These are phyloP conservation scores for Ginglymostoma cirratum DNA, from an alignment of 2,113 vertebrate species.

Conservation along the genomic window DNA sequence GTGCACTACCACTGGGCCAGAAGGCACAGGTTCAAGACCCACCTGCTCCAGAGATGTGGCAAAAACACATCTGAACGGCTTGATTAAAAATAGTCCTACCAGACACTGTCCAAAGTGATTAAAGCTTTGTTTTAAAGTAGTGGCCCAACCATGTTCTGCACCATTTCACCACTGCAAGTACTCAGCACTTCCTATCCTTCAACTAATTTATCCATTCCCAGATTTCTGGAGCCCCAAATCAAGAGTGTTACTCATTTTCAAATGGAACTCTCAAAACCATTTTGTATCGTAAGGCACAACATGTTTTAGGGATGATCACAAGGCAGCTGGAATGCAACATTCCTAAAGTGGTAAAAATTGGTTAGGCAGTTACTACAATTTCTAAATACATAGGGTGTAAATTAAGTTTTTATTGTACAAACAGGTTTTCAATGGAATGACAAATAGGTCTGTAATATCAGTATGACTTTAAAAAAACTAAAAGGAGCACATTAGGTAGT, in stretches of 20 bases:
- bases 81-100: too few relatives aligned
- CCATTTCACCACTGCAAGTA: neutral
- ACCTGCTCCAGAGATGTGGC: too few relatives aligned
- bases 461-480: neutral
- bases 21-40: too few relatives aligned
- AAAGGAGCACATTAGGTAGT: neutral
- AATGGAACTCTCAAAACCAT: neutral
- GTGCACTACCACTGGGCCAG: too few relatives aligned
- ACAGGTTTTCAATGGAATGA: neutral
- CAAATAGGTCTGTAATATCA: neutral
- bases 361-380: neutral
- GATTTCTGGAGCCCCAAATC: neutral
- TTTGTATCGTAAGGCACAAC: neutral
- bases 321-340: neutral
- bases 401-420: neutral
- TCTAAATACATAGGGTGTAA: neutral
- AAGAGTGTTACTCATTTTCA: neutral
- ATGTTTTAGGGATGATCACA: neutral
- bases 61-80: too few relatives aligned
- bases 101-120: too few relatives aligned
- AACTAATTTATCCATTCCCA: neutral
- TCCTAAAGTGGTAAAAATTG: neutral
- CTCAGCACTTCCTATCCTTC: neutral
- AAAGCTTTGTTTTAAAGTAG: too few relatives aligned
- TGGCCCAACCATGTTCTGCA: neutral